phyloP scores from a whole-genome alignment of 2,113 vertebrate species.

The Harpagus bidentatus region DNA sequence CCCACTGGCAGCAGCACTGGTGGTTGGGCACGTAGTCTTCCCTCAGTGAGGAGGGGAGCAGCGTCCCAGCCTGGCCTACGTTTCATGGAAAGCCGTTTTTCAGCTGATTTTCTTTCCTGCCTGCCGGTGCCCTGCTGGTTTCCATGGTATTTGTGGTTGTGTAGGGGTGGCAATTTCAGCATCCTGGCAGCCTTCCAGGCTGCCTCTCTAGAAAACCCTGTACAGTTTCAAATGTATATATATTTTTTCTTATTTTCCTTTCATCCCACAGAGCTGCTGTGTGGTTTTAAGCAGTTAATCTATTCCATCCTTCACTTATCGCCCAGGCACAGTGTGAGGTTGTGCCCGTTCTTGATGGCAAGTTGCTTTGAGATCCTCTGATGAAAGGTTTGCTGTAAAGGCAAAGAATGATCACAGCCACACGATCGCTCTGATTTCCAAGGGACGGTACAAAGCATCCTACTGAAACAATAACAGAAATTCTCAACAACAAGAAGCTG shows the following conservation, averaged over 20 bases:
- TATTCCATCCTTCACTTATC: constrained; percentile 30
- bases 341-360: background rate
- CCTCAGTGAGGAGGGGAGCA: background rate
- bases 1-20: background rate
- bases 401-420: background rate
- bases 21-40: background rate
- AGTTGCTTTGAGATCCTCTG: constrained; percentile 13
- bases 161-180: constrained; percentile 29
- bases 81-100: constrained; percentile 21
- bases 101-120: constrained; percentile 6
- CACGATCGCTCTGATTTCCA: background rate
- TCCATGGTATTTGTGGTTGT: constrained; percentile 46
- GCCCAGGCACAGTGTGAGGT: background rate
- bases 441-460: background rate
- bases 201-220: constrained; percentile 17
- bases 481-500: background rate
- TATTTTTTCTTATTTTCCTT: constrained; percentile 1
- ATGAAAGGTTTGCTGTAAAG: background rate
- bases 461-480: background rate
- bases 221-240: background rate
- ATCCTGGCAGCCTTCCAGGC: constrained; percentile 38
- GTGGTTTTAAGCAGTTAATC: constrained; percentile 32
- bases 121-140: constrained; percentile 12
- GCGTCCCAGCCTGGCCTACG: background rate
- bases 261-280: constrained; percentile 17